Percentiles rank a stretch among this genome's conserved stretches.
These are phyloP conservation scores for Neoitamus cyanurus DNA, from an alignment of 2,888 invertebrate species.

Conservation along the genomic window DNA sequence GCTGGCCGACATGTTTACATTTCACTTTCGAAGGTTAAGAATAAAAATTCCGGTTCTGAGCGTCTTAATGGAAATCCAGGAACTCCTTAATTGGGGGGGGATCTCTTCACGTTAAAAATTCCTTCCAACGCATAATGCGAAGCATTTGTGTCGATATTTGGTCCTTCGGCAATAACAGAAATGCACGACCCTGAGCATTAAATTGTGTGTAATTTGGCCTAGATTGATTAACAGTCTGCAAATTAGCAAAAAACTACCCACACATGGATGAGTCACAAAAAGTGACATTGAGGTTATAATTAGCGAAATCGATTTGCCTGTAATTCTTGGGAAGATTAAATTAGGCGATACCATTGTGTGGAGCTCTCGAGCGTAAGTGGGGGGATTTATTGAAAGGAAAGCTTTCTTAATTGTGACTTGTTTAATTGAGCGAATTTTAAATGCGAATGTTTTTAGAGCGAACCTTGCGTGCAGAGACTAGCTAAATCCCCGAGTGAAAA, in stretches of 20 bases:
- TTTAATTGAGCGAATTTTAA: background rate
- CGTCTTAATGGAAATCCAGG: background rate
- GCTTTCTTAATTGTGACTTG: background rate
- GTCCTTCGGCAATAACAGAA: background rate
- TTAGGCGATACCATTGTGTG: background rate
- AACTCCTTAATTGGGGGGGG: background rate
- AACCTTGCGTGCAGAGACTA: background rate
- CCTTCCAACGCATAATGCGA: background rate
- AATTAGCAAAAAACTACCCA: background rate
- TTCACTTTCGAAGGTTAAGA: slow-evolving; percentile 5
- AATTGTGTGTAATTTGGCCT: background rate
- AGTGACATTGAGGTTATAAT: background rate
- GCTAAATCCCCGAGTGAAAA: background rate
- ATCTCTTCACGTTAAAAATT: background rate
- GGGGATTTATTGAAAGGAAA: background rate
- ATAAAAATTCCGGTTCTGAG: background rate
- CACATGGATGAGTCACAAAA: background rate
- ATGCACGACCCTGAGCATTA: background rate
- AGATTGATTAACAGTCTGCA: background rate
- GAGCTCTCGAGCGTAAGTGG: background rate
- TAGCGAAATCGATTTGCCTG: background rate
- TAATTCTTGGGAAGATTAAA: background rate
- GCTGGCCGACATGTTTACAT: background rate
- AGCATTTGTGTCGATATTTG: background rate
- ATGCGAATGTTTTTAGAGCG: background rate